phyloP scores from a whole-genome alignment of 2,888 invertebrate genomes.

The Pandemis heparana region DNA sequence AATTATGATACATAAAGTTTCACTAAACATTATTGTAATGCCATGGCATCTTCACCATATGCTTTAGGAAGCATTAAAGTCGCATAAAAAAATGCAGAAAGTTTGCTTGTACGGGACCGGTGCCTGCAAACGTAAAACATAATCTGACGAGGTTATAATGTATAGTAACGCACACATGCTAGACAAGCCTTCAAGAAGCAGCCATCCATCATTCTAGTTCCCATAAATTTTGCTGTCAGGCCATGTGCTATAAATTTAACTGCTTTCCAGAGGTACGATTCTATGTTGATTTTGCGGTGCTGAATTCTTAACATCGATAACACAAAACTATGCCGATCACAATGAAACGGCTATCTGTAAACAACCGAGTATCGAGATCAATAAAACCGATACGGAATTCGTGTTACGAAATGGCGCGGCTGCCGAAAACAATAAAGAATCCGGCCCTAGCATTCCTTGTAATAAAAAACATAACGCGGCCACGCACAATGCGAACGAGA shows the following conservation, averaged over 20 bases:
- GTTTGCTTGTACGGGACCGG: conserved; percentile 22
- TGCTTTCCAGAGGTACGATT: conserved; percentile 34
- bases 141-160: conserved; percentile 41
- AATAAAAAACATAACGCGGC: conserved; percentile 57
- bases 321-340: conserved; percentile 56
- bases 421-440: conserved; percentile 47
- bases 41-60: not conserved
- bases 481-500: conserved; percentile 61
- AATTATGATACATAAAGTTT: conserved; percentile 13
- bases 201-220: conserved; percentile 43
- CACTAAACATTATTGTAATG: not conserved
- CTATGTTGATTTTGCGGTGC: conserved; percentile 20
- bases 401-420: conserved; percentile 57
- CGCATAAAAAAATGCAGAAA: conserved; percentile 22
- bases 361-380: conserved; percentile 53
- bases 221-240: conserved; percentile 41
- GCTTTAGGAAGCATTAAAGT: conserved; percentile 12
- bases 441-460: conserved; percentile 49
- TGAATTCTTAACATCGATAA: conserved; percentile 26
- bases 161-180: conserved; percentile 33
- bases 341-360: conserved; percentile 49
- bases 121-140: conserved; percentile 23
- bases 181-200: conserved; percentile 38
- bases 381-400: conserved; percentile 53
- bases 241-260: conserved; percentile 39